Conservation (phyloP, 2,797 vertebrate genomes). For the Acridotheres tristis region DNA sequence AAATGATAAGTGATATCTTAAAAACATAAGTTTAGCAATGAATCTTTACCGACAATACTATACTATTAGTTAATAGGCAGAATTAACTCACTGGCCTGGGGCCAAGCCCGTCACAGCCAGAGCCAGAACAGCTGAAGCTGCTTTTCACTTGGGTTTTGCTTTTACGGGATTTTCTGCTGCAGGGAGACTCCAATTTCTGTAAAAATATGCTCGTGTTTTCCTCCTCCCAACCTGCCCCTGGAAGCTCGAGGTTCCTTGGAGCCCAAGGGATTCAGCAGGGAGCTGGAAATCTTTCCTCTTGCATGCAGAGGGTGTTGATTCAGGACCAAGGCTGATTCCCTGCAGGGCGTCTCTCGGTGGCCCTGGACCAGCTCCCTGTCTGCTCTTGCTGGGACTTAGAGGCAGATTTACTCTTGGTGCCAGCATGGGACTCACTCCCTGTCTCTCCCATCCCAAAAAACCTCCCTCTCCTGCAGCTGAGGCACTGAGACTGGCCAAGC, state of each 20-base stretch:
- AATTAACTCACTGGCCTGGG: conserved; percentile 68
- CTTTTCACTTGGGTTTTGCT: conserved; percentile 48
- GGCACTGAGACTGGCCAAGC: neutral
- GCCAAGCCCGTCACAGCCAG: conserved; percentile 58
- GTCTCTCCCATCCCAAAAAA: neutral
- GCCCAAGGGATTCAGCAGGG: neutral
- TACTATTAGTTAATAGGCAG: conserved; percentile 74
- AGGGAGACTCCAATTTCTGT: conserved; percentile 43
- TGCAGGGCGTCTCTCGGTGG: neutral
- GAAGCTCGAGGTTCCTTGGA: neutral
- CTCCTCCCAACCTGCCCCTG: conserved; percentile 8
- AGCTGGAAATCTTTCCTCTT: neutral
- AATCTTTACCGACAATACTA: conserved; percentile 69
- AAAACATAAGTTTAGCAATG: conserved; percentile 71
- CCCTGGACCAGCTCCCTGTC: neutral
- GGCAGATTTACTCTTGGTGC: neutral
- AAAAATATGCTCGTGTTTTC: neutral
- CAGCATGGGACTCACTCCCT: neutral
- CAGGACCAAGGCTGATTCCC: neutral
- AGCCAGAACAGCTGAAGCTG: conserved; percentile 54
- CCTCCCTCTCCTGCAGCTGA: neutral
- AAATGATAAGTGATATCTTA: conserved; percentile 66
- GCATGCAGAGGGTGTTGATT: neutral
- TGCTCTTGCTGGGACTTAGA: neutral
- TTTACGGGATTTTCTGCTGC: conserved; percentile 54